phyloP scores from a whole-genome alignment of 2,797 vertebrate genomes.

The Fundulus diaphanus region DNA sequence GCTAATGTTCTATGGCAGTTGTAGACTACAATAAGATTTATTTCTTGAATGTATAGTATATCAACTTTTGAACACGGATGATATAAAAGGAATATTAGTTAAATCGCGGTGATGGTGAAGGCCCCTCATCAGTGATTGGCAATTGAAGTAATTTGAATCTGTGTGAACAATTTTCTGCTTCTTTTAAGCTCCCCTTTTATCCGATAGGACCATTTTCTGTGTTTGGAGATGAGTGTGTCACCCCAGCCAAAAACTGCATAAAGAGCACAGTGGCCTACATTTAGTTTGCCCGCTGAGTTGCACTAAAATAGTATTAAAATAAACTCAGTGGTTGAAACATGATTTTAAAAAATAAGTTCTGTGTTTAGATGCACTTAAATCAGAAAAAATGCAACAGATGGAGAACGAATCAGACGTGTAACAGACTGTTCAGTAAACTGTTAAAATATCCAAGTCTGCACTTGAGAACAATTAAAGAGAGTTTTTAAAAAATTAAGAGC shows the following conservation, averaged over 20 bases:
- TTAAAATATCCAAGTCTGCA: neutral
- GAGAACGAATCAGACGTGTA: neutral
- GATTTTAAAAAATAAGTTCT: neutral
- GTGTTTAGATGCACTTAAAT: neutral
- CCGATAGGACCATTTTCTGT: neutral
- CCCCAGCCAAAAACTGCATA: constrained; percentile 27
- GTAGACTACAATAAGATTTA: neutral
- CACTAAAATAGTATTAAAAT: constrained; percentile 49
- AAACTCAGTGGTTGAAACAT: neutral
- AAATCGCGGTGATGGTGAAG: neutral
- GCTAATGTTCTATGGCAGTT: neutral
- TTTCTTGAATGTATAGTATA: neutral
- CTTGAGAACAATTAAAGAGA: neutral
- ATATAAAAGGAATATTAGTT: neutral
- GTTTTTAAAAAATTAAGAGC: neutral
- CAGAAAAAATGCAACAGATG: neutral
- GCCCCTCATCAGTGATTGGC: neutral
- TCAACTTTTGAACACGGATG: neutral
- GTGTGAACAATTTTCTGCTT: neutral
- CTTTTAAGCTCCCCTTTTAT: neutral
- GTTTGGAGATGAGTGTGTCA: constrained; percentile 45
- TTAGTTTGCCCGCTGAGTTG: constrained; percentile 34
- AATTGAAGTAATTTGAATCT: neutral
- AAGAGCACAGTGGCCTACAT: constrained; percentile 68
- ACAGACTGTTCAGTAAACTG: neutral